phyloP scores from a whole-genome alignment of 2,888 invertebrate species.

The Ditylenchus weischeri region DNA sequence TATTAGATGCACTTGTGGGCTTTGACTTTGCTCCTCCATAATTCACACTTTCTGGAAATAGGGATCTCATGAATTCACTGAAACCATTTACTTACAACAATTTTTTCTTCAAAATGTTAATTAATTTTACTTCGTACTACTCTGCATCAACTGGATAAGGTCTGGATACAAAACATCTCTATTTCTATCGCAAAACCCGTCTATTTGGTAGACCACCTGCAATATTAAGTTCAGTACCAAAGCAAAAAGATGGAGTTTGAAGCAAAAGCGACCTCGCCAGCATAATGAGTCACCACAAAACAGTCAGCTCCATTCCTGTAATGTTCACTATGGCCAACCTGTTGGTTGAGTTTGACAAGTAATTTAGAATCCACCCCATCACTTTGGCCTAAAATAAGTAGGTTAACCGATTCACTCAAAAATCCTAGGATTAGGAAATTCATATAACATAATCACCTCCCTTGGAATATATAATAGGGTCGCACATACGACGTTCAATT shows the following conservation, averaged over 20 bases:
- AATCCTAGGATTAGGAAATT: too few relatives aligned
- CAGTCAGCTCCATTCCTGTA: conserved; percentile 65
- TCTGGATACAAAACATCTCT: conserved; percentile 70
- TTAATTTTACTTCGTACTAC: conserved; percentile 64
- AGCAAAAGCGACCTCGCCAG: conserved; percentile 65
- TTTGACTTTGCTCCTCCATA: conserved; percentile 62
- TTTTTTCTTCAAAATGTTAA: background rate
- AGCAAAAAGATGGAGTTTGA: too few relatives aligned
- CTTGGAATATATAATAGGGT: too few relatives aligned
- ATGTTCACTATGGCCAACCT: conserved; percentile 66
- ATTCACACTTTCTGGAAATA: conserved; percentile 67
- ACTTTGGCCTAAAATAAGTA: conserved; percentile 61
- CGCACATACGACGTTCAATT: too few relatives aligned
- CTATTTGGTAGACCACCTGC: conserved; percentile 66
- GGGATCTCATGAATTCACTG: conserved; percentile 66
- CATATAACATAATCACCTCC: too few relatives aligned
- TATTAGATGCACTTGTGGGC: conserved; percentile 69
- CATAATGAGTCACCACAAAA: conserved; percentile 70
- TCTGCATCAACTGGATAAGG: conserved; percentile 70
- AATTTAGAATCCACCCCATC: conserved; percentile 66
- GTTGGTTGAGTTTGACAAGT: conserved; percentile 64
- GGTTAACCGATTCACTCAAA: too few relatives aligned
- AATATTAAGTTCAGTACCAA: conserved; percentile 9
- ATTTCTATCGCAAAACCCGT: conserved; percentile 71
- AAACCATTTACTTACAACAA: background rate